Evolutionary conservation across 1,140 invertebrate genomes (phyloP).

Genomic region (Bathynomus jamesi): DNA sequence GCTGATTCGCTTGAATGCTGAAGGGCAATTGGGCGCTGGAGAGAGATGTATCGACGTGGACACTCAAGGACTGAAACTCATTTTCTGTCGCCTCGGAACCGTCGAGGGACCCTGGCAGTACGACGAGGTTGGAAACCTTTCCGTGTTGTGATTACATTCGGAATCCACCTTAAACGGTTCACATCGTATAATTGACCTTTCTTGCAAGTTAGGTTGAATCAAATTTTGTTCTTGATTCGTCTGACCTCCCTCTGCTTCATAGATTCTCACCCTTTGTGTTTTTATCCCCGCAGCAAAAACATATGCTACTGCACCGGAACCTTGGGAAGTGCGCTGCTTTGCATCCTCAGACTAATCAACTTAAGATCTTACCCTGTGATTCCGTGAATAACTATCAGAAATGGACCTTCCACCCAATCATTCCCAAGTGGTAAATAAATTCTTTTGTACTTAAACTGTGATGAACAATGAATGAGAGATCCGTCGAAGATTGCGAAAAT

Average conservation of each 20-base stretch:
- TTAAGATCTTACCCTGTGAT: conserved; percentile 72
- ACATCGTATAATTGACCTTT: too few species aligned
- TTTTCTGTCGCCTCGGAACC: conserved; percentile 80
- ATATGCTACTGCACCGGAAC: conserved; percentile 59
- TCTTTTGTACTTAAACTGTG: too few species aligned
- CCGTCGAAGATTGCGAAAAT: too few species aligned
- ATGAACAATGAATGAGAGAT: too few species aligned
- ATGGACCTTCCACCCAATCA: conserved; percentile 72
- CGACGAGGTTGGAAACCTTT: conserved; percentile 69
- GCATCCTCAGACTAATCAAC: conserved; percentile 67
- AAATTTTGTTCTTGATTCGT: too few species aligned
- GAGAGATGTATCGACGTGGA: conserved; percentile 91
- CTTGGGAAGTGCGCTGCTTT: conserved; percentile 77
- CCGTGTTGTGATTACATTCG: too few species aligned
- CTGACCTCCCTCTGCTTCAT: too few species aligned
- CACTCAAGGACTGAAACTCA: conserved; percentile 70
- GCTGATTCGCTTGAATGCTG: conserved; percentile 81
- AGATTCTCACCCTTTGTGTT: too few species aligned
- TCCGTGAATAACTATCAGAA: conserved; percentile 76
- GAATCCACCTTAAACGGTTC: too few species aligned
- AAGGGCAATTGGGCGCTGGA: conserved; percentile 88
- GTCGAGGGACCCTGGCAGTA: conserved; percentile 90
- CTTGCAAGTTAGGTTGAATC: too few species aligned
- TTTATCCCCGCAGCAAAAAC: conserved; percentile 48
- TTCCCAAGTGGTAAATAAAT: conserved; percentile 54